Evolutionary conservation across 1,140 invertebrate genomes (phyloP).

Genomic region (Drosophila varians): DNA sequence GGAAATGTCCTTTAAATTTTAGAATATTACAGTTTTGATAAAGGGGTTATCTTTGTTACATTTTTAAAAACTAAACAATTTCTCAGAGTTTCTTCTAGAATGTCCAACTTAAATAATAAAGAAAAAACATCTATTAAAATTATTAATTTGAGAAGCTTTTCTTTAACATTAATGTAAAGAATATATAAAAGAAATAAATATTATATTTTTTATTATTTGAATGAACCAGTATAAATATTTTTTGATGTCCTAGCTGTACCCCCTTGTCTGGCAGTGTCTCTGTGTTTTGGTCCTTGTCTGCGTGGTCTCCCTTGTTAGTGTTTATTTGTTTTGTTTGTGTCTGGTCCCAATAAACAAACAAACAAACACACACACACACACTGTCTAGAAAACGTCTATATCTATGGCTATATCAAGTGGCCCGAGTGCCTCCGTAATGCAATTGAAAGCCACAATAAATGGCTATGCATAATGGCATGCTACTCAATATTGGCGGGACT

Average conservation of each 20-base stretch:
- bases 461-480: constrained; percentile 65
- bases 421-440: constrained; percentile 33
- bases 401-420: constrained; percentile 34
- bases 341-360: constrained; percentile 15
- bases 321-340: constrained; percentile 49
- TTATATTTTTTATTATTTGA: too few relatives aligned
- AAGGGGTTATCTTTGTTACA: too few relatives aligned
- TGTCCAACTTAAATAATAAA: too few relatives aligned
- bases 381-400: constrained; percentile 5
- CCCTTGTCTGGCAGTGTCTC: constrained; percentile 11
- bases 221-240: neutral
- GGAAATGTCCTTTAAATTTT: too few relatives aligned
- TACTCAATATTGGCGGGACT: constrained; percentile 46
- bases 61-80: too few relatives aligned
- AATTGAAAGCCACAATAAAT: constrained; percentile 66
- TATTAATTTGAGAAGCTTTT: too few relatives aligned
- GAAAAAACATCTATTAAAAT: too few relatives aligned
- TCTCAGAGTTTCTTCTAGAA: too few relatives aligned
- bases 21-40: too few relatives aligned
- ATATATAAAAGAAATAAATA: too few relatives aligned
- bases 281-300: constrained; percentile 18
- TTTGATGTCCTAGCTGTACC: neutral
- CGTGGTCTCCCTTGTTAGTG: constrained; percentile 12
- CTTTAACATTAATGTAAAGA: too few relatives aligned
- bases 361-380: neutral